Evolutionary conservation across 2,113 vertebrate genomes (phyloP), one percentile per base, ranked within the genome.

Genomic region (Geococcyx californianus): DNA sequence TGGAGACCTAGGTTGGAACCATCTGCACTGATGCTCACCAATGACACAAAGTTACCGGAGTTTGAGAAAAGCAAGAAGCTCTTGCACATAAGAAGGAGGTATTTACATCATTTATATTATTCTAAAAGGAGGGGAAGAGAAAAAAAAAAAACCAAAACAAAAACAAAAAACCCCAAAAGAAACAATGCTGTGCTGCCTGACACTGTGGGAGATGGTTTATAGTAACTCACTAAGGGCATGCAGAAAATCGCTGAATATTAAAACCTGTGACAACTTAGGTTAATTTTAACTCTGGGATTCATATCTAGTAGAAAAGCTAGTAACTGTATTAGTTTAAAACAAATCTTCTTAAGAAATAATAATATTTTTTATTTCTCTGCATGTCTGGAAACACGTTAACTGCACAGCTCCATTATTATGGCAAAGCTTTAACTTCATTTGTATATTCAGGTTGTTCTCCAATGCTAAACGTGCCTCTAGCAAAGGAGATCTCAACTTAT

Each of bases 401-500:
- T 79, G 76, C 45, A 47, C 9, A 62, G 42, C 36, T 64, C 8
- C 23, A 67, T 88, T 33, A 83, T 89, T 87, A 24, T 28, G 63
- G 44, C 21, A 36, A 54, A 79, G 7, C 45, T 93, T 86, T 84
- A 82, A 86, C 83, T 33, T 76, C 45, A 29, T 82, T 91, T 0
- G 1, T 66, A 60, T 38, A 81, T 81, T 89, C 80, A 79, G 36
- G 28, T 84, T 91, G 33, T 66, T 91, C 42, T 78, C 75, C 70
- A 89, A 21, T 11, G 24, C 6, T 88, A 84, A 75, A 47, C 17
- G 58, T 73, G 44, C 76, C 40, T 97, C 68, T 31, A 73, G 55
- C n/a, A 86, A 88, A 94, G 58, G 70, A 89, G 34, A 94, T 56
- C 81, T 93, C 83, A 94, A 40, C n/a, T 92, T 70, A 85, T 62